These are phyloP conservation scores for Phanerotoma sp. DNA, from an alignment of 2,888 invertebrate genomes.

Conservation along the genomic window DNA sequence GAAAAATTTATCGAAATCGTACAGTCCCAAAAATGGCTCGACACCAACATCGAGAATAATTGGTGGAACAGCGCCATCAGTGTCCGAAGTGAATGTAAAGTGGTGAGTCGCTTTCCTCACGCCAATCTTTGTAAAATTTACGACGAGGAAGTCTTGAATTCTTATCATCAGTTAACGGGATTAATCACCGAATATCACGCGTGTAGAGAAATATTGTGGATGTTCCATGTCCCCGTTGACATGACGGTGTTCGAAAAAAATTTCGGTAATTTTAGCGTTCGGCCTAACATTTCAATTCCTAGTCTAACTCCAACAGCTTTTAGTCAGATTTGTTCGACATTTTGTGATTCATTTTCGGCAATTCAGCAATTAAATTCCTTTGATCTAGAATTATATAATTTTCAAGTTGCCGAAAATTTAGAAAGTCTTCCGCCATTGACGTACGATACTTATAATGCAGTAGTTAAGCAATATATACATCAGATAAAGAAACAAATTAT, in stretches of 20 bases:
- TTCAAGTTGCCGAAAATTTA: slow-evolving; percentile 21
- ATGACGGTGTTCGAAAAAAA: slow-evolving; percentile 40
- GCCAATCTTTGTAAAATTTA: slow-evolving; percentile 55
- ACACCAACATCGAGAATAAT: slow-evolving; percentile 53
- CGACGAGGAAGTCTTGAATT: slow-evolving; percentile 23
- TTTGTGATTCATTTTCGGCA: slow-evolving; percentile 47
- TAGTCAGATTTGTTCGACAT: slow-evolving; percentile 43
- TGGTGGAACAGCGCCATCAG: slow-evolving; percentile 58
- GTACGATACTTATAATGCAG: slow-evolving; percentile 58
- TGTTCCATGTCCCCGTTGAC: slow-evolving; percentile 44
- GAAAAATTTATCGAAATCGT: slow-evolving; percentile 23
- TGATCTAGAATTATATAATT: slow-evolving; percentile 47
- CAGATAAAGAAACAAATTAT: slow-evolving; percentile 53
- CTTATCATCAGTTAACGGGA: slow-evolving; percentile 35
- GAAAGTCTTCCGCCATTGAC: slow-evolving; percentile 54
- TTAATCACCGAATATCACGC: slow-evolving; percentile 51
- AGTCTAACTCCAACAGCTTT: slow-evolving; percentile 52
- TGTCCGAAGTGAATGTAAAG: slow-evolving; percentile 39
- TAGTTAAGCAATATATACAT: slow-evolving; percentile 53
- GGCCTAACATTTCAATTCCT: slow-evolving; percentile 47
- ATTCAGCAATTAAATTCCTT: slow-evolving; percentile 53
- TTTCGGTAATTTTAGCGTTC: slow-evolving; percentile 38
- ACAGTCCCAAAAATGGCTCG: slow-evolving; percentile 49
- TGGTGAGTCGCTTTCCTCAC: slow-evolving; percentile 47
- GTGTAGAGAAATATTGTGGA: slow-evolving; percentile 53